Conservation (phyloP, 2,888 invertebrate species). For the Drosophila putrida region DNA sequence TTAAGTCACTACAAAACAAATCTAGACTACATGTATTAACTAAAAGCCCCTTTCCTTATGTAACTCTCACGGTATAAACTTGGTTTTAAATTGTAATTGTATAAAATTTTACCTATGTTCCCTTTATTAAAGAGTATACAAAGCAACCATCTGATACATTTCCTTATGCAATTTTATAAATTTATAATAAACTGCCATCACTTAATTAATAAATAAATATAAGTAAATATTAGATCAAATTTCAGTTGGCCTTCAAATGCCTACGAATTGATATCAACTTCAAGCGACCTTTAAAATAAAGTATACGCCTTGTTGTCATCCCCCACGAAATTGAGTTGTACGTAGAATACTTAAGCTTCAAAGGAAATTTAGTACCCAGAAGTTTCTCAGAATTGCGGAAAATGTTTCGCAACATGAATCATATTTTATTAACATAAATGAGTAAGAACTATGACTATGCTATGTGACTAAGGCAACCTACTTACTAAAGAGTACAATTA, state of each 20-base stretch:
- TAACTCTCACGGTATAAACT: no score
- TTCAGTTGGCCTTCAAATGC: not conserved
- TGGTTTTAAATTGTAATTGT: no score
- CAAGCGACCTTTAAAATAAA: not conserved
- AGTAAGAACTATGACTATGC: constrained; percentile 31
- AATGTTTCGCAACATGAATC: constrained; percentile 28
- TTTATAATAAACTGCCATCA: no score
- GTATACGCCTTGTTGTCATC: constrained; percentile 7
- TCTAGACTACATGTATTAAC: not conserved
- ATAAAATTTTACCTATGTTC: no score
- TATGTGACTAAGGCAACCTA: constrained; percentile 29
- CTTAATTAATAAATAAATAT: not conserved
- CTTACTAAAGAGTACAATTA: constrained; percentile 1
- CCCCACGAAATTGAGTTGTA: not conserved
- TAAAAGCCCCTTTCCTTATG: no score
- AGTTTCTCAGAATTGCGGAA: constrained; percentile 1
- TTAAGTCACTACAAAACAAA: not conserved
- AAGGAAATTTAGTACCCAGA: constrained; percentile 25
- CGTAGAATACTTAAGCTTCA: constrained; percentile 18
- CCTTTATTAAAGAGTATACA: no score
- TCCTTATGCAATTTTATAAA: not conserved
- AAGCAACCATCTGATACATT: not conserved
- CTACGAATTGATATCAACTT: not conserved
- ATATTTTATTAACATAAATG: constrained; percentile 43
- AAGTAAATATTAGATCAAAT: no score